Base-by-base conservation (phyloP, 2,797 vertebrate species). In the Petrocephalus schoutedeni region DNA sequence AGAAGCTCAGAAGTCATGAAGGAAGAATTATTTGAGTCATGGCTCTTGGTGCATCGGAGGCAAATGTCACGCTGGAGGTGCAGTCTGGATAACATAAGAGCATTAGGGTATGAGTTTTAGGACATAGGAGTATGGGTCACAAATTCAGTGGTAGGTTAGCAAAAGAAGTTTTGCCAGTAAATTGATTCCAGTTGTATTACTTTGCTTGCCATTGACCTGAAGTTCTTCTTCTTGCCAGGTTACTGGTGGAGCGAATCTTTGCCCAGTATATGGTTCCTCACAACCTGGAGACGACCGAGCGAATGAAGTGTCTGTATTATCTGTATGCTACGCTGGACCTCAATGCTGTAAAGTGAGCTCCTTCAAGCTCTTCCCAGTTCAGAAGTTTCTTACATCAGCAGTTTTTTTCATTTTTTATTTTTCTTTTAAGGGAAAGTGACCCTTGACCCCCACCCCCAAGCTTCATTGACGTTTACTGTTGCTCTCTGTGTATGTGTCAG, bases 241-340 rank as follows among this genome's bases (percentile, higher is more conserved):
- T 99, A 93, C 96, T 99, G 89, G 98, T 99, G 90, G 98, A 99
- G 93, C 95, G 98, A 4, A 98, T 99, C 90, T 99, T 99, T 93
- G 98, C 98, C 86, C 98, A 99, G 89, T 99, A 98, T 89, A 99
- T 99, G 97, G 98, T 99, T 36, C 98, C 98, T 92, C 98, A 98
- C 93, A 99, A 98, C 93, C 93, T 99, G 94, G 98, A 99, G 91
- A 99, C 98, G 5, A 92, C 96, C 0, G 98, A 99, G 89, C 94
- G 98, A 89, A 99, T 99, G 98, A 99, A 99, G 93, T 99, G 98
- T 94, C 96, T 99, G 10, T 99, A 99, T 92, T 99, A 99, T 90
- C 96, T 99, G 89, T 99, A 99, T 0, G 98, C 98, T 89, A 99
- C 98, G 9, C 92, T 99, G 94, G 98, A 99, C 93, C 93, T 96